A percentile compares a stretch with the other conserved stretches of the same genome.
Conservation (phyloP, 2,797 vertebrate genomes). For the Pipistrellus pygmaeus region DNA sequence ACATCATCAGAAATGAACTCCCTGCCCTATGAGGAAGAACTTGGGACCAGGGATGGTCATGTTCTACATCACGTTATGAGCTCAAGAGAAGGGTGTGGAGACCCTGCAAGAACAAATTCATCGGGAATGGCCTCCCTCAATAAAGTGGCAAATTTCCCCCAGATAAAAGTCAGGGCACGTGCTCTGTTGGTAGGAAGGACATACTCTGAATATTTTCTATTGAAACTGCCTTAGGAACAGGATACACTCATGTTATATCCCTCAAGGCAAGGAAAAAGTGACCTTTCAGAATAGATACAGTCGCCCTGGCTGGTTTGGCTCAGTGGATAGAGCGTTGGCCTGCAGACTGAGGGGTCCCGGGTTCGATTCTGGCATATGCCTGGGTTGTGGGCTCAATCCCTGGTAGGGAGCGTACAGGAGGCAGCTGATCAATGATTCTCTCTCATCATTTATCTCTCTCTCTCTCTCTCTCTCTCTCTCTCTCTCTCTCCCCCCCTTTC, state of each 20-base stretch:
- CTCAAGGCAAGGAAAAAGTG: background rate
- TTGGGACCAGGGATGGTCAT: background rate
- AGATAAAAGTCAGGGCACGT: background rate
- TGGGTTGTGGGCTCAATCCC: background rate
- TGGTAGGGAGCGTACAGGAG: background rate
- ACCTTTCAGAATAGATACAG: background rate
- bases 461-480: background rate
- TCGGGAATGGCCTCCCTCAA: background rate
- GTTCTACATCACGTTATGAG: background rate
- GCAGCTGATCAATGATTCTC: background rate
- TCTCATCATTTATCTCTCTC: background rate
- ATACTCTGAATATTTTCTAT: slow-evolving; percentile 10
- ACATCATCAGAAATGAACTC: background rate
- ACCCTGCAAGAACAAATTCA: background rate
- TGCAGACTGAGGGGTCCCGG: too few species aligned
- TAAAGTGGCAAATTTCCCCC: background rate
- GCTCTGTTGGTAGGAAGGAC: background rate
- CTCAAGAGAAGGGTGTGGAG: background rate
- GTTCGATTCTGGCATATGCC: background rate
- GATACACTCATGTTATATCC: background rate
- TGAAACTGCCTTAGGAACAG: background rate
- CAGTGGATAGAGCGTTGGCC: too few species aligned
- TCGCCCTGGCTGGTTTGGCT: too few species aligned
- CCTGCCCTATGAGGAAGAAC: background rate
- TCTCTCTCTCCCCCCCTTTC: background rate